Conservation (phyloP, 2,888 invertebrate genomes). For the Xanthia togata region DNA sequence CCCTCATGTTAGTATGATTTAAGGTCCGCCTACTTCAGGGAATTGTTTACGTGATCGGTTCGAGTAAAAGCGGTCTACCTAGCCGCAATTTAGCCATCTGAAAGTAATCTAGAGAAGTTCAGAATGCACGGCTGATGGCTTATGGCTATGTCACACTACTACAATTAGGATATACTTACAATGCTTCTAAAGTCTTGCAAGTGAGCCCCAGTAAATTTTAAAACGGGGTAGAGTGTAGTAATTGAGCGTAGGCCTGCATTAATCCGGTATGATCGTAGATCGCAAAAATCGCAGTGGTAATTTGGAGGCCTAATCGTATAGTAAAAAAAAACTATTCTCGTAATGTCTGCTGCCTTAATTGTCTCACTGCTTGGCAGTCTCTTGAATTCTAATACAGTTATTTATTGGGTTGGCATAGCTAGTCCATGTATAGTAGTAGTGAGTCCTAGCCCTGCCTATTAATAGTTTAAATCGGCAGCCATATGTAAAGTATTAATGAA, state of each 20-base stretch:
- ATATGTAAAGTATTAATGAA: constrained; percentile 48
- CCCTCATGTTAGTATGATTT: constrained; percentile 17
- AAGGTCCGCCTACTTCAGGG: neutral
- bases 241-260: neutral
- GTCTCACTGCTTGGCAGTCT: neutral
- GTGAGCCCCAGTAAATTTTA: neutral
- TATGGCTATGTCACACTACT: neutral
- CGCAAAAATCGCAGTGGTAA: neutral
- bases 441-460: constrained; percentile 15
- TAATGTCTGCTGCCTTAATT: neutral
- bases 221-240: neutral
- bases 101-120: neutral
- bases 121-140: neutral
- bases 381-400: neutral
- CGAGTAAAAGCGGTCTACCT: neutral
- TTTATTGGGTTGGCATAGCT: neutral
- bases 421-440: neutral
- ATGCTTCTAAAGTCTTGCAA: neutral
- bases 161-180: neutral
- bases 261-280: constrained; percentile 9
- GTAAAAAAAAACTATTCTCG: too few species aligned
- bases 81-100: neutral
- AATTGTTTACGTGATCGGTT: neutral
- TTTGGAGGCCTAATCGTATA: neutral
- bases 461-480: constrained; percentile 25